Percentiles rank a stretch among this genome's conserved stretches.
These are phyloP conservation scores for Carettochelys insculpta DNA, from an alignment of 2,113 vertebrate genomes.

Conservation along the genomic window DNA sequence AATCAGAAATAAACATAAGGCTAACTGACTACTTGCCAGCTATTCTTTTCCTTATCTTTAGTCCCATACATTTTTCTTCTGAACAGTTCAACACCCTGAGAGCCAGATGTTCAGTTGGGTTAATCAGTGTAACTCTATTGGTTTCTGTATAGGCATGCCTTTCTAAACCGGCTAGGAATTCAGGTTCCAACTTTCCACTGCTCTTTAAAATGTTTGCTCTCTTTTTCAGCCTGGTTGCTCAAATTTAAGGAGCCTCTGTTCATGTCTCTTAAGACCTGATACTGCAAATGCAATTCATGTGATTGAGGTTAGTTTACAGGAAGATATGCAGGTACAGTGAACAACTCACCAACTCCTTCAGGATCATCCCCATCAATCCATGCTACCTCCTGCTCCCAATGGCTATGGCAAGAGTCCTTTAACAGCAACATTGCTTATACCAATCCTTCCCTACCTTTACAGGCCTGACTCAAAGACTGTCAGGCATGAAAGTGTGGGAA, in stretches of 20 bases:
- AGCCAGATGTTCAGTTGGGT: neutral
- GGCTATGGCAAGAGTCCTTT: neutral
- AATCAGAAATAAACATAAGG: neutral
- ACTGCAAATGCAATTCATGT: neutral
- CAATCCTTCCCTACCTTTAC: neutral
- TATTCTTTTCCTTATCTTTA: neutral
- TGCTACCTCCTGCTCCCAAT: neutral
- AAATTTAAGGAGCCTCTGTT: neutral
- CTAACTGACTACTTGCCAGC: neutral
- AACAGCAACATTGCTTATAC: neutral
- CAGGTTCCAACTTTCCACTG: neutral
- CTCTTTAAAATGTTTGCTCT: neutral
- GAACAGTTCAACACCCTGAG: neutral
- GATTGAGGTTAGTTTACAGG: neutral
- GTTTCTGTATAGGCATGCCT: neutral
- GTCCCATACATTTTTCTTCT: neutral
- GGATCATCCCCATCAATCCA: too few relatives aligned
- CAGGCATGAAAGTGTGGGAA: neutral
- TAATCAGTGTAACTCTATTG: neutral
- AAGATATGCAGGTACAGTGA: neutral
- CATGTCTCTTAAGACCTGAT: neutral
- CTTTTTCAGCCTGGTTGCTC: neutral
- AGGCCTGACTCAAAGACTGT: neutral
- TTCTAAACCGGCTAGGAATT: neutral
- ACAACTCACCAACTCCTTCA: neutral